A percentile compares a stretch with the other conserved stretches of the same genome.
Evolutionary conservation across 1,140 invertebrate species (phyloP).

Genomic region (Ganaspis sp.): DNA sequence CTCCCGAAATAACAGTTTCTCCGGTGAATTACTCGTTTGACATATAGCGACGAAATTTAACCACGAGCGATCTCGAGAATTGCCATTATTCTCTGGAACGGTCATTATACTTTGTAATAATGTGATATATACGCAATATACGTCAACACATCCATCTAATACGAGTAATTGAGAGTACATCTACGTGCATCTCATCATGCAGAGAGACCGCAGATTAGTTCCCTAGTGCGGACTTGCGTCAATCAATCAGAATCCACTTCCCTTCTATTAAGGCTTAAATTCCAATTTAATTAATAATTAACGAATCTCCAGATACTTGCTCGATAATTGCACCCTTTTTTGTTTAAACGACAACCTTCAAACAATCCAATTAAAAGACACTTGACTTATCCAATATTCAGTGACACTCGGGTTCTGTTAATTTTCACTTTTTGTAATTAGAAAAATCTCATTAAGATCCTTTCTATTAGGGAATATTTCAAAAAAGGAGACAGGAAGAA

Average conservation of each 20-base stretch:
- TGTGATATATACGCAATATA: neutral
- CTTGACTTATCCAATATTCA: too few species aligned
- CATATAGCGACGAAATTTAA: neutral
- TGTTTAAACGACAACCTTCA: neutral
- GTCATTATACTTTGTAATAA: conserved; percentile 11
- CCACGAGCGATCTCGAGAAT: neutral
- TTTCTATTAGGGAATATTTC: too few species aligned
- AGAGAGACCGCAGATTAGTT: conserved; percentile 5
- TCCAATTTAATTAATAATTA: neutral
- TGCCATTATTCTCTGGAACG: neutral
- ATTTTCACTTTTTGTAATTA: too few species aligned
- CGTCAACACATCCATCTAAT: neutral
- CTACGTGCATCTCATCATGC: neutral
- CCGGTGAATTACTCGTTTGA: neutral
- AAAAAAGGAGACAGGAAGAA: too few species aligned
- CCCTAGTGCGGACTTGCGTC: neutral
- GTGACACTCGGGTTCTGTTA: too few species aligned
- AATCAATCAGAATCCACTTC: conserved; percentile 10
- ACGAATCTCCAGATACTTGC: neutral
- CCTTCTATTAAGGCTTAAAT: conserved; percentile 6
- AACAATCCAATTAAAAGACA: neutral
- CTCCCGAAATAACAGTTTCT: conserved; percentile 5
- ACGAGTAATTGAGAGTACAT: neutral
- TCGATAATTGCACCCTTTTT: neutral
- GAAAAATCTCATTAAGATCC: too few species aligned